phyloP scores from a whole-genome alignment of 2,797 vertebrate species.

The Spheniscus humboldti region DNA sequence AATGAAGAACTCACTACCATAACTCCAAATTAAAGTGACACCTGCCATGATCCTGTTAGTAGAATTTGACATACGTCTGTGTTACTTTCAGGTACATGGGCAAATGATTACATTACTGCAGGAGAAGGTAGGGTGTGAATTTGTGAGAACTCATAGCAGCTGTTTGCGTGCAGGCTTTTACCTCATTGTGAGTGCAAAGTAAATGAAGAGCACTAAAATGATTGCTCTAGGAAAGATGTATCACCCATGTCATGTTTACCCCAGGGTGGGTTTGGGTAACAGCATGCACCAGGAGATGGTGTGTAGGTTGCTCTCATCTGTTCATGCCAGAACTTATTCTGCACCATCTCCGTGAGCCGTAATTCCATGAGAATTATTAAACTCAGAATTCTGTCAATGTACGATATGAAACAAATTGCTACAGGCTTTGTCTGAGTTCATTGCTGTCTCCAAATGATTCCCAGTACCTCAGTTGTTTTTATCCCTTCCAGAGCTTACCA shows the following conservation, averaged over 20 bases:
- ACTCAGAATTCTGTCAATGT: not conserved
- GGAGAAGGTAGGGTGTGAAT: not conserved
- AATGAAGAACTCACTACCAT: not conserved
- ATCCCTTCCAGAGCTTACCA: not conserved
- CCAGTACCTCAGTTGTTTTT: not conserved
- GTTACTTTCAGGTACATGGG: not conserved
- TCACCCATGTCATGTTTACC: not conserved
- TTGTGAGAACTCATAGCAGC: not conserved
- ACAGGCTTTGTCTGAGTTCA: not conserved
- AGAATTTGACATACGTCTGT: not conserved
- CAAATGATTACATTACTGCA: not conserved
- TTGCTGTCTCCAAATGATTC: not conserved
- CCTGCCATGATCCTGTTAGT: not conserved
- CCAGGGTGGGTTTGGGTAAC: not conserved
- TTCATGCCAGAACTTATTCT: not conserved
- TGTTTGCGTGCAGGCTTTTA: not conserved
- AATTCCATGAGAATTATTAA: not conserved
- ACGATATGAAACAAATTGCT: not conserved
- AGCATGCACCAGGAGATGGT: not conserved
- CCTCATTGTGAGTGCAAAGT: not conserved
- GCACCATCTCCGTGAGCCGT: not conserved
- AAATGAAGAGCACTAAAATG: not conserved
- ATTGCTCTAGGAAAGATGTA: not conserved
- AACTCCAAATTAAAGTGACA: not conserved
- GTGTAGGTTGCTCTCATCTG: not conserved